Base-by-base conservation (phyloP, 2,113 vertebrate species). In the Peromyscus maniculatus region DNA sequence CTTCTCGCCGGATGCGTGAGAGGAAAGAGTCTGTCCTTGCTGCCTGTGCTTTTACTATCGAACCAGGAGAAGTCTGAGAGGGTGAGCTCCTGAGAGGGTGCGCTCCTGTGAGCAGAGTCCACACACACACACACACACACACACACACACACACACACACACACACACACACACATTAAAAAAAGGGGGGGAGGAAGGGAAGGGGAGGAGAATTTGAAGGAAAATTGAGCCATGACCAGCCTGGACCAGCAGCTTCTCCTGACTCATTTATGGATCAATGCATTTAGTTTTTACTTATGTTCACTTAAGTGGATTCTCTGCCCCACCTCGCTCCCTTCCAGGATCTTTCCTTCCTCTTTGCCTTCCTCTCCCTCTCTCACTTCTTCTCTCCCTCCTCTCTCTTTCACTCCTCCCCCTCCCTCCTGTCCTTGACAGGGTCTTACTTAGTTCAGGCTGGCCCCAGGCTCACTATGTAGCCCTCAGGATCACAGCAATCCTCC, bases 231-330 rank as follows among this genome's bases (percentile, higher is more conserved):
- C 46, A 87, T 49, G 84, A 36, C 49, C 19, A n/a, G 10, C 31
- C 26, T 26, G 59, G 39, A 46, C 64, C 12, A 33, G 66, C 5
- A 36, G 21, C 80, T 75, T 39, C 66, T 3, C 15, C 6, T 52
- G 26, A 77, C 12, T 39, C 36, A 62, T 4, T n/a, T n/a, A 26
- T 16, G 21, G 52, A n/a, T 5, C 36, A 24, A 7, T 16, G 36
- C 22, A 28, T 62, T 84, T 64, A 43, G 11, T 26, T 33, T 77
- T 59, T 59, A 24, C 52, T 87, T 79, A 62, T 74, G 39, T 16
- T 89, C 90, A 6, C 87, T 57, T 75, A 36, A 87, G n/a, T 83
- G 26, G 24, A 83, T 52, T 92, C 87, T 4, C 75, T 94, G 62
- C 17, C 33, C 46, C 59, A 8, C 33, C 10, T 52, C 9, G 52